Evolutionary conservation across 2,797 vertebrate genomes (phyloP).

Genomic region (Buceros bicornis): DNA sequence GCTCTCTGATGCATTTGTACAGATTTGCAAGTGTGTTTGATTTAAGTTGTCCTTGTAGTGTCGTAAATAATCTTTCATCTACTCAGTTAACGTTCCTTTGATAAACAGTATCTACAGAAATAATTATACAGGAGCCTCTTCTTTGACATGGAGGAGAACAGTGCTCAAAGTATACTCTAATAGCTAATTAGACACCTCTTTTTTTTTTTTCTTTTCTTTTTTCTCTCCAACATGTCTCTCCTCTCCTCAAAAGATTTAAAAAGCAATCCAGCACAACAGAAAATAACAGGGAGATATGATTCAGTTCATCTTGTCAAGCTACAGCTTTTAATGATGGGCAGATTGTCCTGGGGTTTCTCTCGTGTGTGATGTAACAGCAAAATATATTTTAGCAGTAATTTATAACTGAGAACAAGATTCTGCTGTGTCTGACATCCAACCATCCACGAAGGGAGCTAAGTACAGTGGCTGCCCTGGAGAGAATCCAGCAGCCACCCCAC

Average conservation of each 20-base stretch:
- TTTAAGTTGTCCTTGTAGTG: not conserved
- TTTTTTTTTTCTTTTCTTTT: not conserved
- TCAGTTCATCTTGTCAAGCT: slow-evolving; percentile 48
- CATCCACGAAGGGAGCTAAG: slow-evolving; percentile 78
- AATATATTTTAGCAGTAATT: slow-evolving; percentile 63
- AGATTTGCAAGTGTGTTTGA: not conserved
- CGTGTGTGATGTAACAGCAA: slow-evolving; percentile 49
- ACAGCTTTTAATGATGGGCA: slow-evolving; percentile 26
- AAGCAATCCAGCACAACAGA: not conserved
- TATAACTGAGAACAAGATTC: slow-evolving; percentile 74
- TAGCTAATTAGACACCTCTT: not conserved
- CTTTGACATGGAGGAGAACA: not conserved
- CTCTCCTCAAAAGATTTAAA: not conserved
- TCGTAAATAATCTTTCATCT: not conserved
- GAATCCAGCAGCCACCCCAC: slow-evolving; percentile 73
- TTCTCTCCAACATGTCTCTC: not conserved
- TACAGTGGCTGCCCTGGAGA: slow-evolving; percentile 76
- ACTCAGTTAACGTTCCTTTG: not conserved
- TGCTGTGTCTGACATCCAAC: slow-evolving; percentile 74
- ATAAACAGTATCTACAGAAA: not conserved
- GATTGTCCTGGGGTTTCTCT: slow-evolving; percentile 57
- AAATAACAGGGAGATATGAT: slow-evolving; percentile 45
- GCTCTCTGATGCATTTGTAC: not conserved
- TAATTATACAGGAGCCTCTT: not conserved
- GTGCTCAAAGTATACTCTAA: not conserved